Conservation (phyloP, 2,888 invertebrate species). For the Carcina quercana region DNA sequence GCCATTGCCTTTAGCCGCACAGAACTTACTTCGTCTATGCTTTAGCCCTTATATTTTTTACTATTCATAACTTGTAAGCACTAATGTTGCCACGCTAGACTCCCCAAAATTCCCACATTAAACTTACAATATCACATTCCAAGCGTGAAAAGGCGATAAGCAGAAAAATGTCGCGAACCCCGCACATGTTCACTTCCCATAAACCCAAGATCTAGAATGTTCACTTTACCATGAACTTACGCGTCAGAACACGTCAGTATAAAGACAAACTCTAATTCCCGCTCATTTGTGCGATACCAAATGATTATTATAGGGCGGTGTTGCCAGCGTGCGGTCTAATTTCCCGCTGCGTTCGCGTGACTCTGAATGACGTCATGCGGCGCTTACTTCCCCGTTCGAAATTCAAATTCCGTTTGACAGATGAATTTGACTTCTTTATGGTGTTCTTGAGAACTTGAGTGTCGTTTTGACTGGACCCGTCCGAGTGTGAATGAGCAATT, state of each 20-base stretch:
- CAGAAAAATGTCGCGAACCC: constrained; percentile 37
- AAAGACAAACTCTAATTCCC: constrained; percentile 21
- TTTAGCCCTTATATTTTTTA: too few relatives aligned
- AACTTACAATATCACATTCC: constrained; percentile 25
- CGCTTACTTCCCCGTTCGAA: constrained; percentile 34
- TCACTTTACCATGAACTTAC: constrained; percentile 46
- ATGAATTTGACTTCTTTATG: constrained; percentile 42
- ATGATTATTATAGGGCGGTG: constrained; percentile 25
- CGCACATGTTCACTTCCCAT: constrained; percentile 53
- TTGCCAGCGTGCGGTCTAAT: constrained; percentile 21
- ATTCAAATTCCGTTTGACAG: constrained; percentile 52
- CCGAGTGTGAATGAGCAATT: constrained; percentile 67
- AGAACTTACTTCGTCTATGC: too few relatives aligned
- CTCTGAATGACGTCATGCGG: constrained; percentile 45
- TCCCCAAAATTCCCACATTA: constrained; percentile 18
- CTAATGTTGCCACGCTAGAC: too few relatives aligned
- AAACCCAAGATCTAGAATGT: constrained; percentile 60
- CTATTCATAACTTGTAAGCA: too few relatives aligned
- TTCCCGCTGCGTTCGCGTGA: constrained; percentile 38
- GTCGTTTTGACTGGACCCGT: constrained; percentile 37
- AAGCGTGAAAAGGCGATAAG: constrained; percentile 32
- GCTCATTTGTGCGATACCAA: constrained; percentile 15
- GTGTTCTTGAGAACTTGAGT: constrained; percentile 42
- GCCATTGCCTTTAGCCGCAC: too few relatives aligned
- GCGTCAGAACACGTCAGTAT: too few relatives aligned